Percentiles rank a stretch among this genome's conserved stretches.
phyloP scores from a whole-genome alignment of 2,888 invertebrate genomes.

The Acrobasis repandana region DNA sequence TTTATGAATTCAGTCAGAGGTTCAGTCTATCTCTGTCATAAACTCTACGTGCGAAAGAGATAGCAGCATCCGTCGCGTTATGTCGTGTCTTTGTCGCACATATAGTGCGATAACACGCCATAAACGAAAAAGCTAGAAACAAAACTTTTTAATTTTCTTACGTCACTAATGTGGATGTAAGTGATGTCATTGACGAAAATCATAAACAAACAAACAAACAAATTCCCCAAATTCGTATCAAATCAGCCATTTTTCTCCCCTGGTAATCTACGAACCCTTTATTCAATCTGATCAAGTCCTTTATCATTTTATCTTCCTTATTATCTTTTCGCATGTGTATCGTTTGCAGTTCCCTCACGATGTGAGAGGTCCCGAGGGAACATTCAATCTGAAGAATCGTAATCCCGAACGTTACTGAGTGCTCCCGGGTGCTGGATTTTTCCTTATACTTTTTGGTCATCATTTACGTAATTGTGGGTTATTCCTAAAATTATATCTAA shows the following conservation, averaged over 20 bases:
- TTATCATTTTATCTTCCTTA: slow-evolving; percentile 13
- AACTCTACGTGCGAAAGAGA: no score
- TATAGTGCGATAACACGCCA: no score
- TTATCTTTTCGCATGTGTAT: slow-evolving; percentile 17
- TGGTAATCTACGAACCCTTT: slow-evolving; percentile 9
- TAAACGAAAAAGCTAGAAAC: no score
- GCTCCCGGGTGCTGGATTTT: slow-evolving; percentile 9
- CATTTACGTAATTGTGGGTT: not conserved
- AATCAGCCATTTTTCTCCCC: not conserved
- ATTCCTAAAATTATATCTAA: no score
- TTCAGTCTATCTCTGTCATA: no score
- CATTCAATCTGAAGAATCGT: slow-evolving; percentile 1
- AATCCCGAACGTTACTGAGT: slow-evolving; percentile 1
- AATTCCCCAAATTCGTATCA: not conserved
- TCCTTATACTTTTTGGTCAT: not conserved
- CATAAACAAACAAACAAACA: not conserved
- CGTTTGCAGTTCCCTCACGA: slow-evolving; percentile 12
- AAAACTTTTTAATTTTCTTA: no score
- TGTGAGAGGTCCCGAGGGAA: slow-evolving; percentile 7
- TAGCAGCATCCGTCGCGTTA: no score
- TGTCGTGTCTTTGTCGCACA: no score
- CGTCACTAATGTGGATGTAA: not conserved
- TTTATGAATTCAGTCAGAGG: no score
- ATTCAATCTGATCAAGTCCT: slow-evolving; percentile 14
- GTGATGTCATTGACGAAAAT: not conserved